Conservation (phyloP, 2,797 vertebrate genomes). For the Rousettus madagascariensis region DNA sequence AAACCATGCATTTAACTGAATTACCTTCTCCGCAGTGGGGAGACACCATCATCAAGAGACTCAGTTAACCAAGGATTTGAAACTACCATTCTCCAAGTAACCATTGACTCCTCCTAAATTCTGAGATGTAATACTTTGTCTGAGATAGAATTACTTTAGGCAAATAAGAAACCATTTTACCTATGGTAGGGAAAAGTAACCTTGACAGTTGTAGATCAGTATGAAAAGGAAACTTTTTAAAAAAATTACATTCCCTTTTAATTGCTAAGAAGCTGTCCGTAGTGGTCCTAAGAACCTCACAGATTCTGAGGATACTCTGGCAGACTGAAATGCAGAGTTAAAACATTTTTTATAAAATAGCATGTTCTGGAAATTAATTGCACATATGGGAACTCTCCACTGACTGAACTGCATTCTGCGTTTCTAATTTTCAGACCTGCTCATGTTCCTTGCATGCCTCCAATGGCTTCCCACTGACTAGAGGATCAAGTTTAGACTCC, state of each 20-base stretch:
- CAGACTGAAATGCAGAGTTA: conserved; percentile 39
- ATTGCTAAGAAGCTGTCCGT: neutral
- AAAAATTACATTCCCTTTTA: conserved; percentile 8
- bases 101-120: conserved; percentile 61
- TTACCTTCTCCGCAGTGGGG: conserved; percentile 64
- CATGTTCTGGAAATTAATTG: conserved; percentile 68
- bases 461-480: neutral
- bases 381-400: conserved; percentile 31
- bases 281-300: neutral
- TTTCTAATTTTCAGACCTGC: conserved; percentile 39
- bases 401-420: neutral
- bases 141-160: conserved; percentile 61
- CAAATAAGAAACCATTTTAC: conserved; percentile 59
- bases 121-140: conserved; percentile 29
- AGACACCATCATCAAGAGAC: conserved; percentile 43
- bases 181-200: neutral
- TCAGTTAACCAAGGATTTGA: conserved; percentile 75
- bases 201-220: neutral
- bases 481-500: neutral
- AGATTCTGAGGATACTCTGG: neutral
- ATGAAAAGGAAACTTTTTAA: conserved; percentile 42
- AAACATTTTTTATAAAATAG: conserved; percentile 51
- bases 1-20: conserved; percentile 65
- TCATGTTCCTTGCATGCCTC: neutral
- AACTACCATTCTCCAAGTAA: conserved; percentile 72